Evolutionary conservation across 2,113 vertebrate genomes (phyloP), one percentile per base, ranked within the genome.

Genomic region (Monopterus albus): DNA sequence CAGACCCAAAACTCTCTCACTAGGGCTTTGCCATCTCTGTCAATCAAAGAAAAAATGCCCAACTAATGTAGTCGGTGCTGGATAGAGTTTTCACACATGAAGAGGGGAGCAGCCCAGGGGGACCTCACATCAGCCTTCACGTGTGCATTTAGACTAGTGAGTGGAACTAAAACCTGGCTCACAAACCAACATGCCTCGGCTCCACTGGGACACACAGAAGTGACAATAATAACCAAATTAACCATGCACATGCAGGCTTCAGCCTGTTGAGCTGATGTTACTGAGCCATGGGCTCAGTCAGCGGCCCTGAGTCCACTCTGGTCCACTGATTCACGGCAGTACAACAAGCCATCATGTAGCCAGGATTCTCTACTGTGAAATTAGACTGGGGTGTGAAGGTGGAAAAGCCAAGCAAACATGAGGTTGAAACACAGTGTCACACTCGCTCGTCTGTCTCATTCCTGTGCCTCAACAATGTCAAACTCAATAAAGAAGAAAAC

Each of bases 161-260:
- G 82, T 89, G 87, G 89, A 92, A 91, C 75, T 86, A 89, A 90
- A 92, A 89, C 78, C 86, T 76, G 60, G 74, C 51, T 58, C 20
- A 31, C 26, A 4, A 81, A 82, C 58, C 77, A 70, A 88, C 71
- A 25, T 18, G 51, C 61, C 53, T 62, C 42, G 42, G 65, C 73
- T 88, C 82, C 61, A 42, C 2, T 50, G 83, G 81, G 78, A 88
- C 75, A 82, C 53, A 56, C 66, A 66, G 68, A 78, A 75, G 83
- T 51, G 69, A 86, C 83, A 81, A 73, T 86, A 87, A 87, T 84
- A 81, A 84, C 72, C 80, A 74, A 86, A 90, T 91, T 85, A 90
- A 74, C 72, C 84, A 68, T 81, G 82, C 78, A 74, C 85, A 85
- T 14, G 75, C 75, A 85, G 78, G 71, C 82, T 23, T 73, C 64